These are phyloP conservation scores for Conus ventricosus DNA, from an alignment of 1,140 invertebrate genomes.

Conservation along the genomic window DNA sequence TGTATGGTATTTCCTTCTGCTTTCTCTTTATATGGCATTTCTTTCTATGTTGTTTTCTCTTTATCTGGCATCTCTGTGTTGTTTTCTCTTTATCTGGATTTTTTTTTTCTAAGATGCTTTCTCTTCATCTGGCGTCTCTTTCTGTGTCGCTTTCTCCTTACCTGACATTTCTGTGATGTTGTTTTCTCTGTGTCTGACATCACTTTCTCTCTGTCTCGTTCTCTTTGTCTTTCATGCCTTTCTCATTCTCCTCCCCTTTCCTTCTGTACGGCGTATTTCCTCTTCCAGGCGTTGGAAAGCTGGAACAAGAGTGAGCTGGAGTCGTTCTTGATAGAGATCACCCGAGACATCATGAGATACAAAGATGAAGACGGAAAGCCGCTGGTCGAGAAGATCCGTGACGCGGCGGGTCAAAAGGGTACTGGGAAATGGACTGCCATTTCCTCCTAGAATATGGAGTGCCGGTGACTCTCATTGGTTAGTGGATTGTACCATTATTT, in stretches of 20 bases:
- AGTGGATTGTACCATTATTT: conserved; percentile 31
- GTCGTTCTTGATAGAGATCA: conserved; percentile 99
- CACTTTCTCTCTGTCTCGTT: neutral
- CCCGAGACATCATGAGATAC: conserved; percentile 95
- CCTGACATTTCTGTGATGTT: too few relatives aligned
- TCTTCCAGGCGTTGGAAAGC: conserved; percentile 85
- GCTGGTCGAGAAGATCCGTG: conserved; percentile 93
- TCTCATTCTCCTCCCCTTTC: neutral
- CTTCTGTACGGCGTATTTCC: neutral
- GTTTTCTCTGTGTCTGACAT: neutral
- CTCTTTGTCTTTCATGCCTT: neutral
- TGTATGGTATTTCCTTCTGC: too few relatives aligned
- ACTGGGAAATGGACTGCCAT: conserved; percentile 99
- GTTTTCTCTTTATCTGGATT: too few relatives aligned
- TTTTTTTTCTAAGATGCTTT: too few relatives aligned
- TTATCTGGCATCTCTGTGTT: too few relatives aligned
- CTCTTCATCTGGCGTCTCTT: too few relatives aligned
- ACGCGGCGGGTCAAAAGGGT: conserved; percentile 97
- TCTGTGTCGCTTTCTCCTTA: too few relatives aligned
- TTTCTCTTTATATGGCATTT: too few relatives aligned
- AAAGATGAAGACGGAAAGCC: conserved; percentile 90
- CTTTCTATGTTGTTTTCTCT: too few relatives aligned
- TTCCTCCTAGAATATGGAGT: conserved; percentile 96
- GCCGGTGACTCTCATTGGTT: conserved; percentile 96
- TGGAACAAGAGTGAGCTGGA: conserved; percentile 98